These are phyloP conservation scores for Panzeria rudis DNA, from an alignment of 2,888 invertebrate species.

Conservation along the genomic window DNA sequence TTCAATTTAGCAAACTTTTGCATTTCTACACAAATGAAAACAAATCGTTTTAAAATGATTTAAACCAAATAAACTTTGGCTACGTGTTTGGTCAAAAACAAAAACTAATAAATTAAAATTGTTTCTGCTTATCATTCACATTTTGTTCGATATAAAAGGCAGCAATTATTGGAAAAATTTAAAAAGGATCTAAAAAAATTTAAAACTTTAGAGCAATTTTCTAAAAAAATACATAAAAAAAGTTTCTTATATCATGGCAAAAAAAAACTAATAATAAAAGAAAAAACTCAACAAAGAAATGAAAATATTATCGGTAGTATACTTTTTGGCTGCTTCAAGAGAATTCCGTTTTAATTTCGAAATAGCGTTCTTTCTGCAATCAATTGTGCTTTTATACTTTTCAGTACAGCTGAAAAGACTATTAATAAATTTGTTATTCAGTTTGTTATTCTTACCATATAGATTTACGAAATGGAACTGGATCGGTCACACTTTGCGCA, in stretches of 20 bases:
- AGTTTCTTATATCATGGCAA: neutral
- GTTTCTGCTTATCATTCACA: neutral
- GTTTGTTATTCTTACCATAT: too few relatives aligned
- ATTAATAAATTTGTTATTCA: too few relatives aligned
- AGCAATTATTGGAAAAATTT: neutral
- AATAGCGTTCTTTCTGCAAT: too few relatives aligned
- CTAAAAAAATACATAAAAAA: neutral
- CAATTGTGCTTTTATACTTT: too few relatives aligned
- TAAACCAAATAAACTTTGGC: neutral
- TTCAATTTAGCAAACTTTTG: neutral
- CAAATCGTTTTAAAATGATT: conserved; percentile 7
- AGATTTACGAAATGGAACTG: too few relatives aligned
- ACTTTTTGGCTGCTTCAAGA: too few relatives aligned
- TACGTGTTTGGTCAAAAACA: neutral
- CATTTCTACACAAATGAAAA: neutral
- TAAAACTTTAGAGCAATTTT: neutral
- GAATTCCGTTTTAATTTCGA: too few relatives aligned
- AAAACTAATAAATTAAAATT: neutral
- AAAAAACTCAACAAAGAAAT: neutral
- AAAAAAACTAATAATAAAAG: neutral
- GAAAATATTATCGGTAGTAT: too few relatives aligned
- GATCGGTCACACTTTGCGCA: too few relatives aligned
- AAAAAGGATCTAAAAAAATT: neutral
- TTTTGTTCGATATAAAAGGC: neutral
- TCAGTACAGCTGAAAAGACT: neutral